phyloP scores from a whole-genome alignment of 2,113 vertebrate species.

The Scolopax mira region DNA sequence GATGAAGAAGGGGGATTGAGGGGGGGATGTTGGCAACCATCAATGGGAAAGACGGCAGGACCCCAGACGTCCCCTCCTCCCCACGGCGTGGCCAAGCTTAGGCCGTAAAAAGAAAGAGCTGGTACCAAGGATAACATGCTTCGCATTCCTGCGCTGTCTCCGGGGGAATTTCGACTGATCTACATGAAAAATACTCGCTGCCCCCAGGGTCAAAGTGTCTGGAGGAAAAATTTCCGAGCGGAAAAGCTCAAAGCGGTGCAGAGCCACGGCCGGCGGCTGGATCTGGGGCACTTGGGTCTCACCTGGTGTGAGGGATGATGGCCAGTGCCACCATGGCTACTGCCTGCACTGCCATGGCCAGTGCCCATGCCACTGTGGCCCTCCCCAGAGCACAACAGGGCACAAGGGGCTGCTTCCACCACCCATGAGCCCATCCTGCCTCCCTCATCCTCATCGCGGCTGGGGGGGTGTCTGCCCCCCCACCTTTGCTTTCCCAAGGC shows the following conservation, averaged over 20 bases:
- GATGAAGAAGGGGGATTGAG: neutral
- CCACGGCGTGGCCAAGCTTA: neutral
- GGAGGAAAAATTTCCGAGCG: neutral
- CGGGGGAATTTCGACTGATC: constrained; percentile 26
- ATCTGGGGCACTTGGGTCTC: neutral
- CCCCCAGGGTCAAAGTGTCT: neutral
- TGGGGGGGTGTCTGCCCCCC: neutral
- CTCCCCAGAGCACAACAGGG: neutral
- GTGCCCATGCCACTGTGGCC: neutral
- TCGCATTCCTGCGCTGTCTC: constrained; percentile 55
- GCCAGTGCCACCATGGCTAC: neutral
- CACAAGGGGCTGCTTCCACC: neutral
- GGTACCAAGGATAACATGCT: constrained; percentile 38
- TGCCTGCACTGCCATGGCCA: accelerated
- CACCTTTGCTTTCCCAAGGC: neutral
- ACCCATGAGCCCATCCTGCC: neutral
- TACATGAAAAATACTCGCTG: constrained; percentile 9
- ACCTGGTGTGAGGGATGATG: neutral
- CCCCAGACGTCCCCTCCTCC: constrained; percentile 1
- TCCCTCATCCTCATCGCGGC: neutral
- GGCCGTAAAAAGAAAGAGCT: constrained; percentile 10
- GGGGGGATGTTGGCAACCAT: neutral
- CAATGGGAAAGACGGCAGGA: neutral
- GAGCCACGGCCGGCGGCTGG: accelerated
- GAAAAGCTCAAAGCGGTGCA: neutral